Evolutionary conservation across 2,113 vertebrate genomes (phyloP), one percentile per base, ranked within the genome.

Genomic region (Grammomys surdaster): DNA sequence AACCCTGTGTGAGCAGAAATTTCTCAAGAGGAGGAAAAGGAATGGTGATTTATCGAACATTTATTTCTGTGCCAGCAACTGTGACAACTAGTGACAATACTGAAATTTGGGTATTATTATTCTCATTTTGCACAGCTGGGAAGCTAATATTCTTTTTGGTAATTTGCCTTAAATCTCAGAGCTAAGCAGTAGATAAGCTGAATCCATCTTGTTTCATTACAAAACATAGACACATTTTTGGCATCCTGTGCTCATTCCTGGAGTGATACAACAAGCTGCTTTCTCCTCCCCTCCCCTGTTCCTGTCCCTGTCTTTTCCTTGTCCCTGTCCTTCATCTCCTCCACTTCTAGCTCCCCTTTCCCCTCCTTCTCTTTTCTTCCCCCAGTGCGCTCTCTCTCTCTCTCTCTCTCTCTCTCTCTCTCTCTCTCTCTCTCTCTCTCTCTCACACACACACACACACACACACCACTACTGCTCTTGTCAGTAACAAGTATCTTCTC

Each of bases 161-260:
- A 88, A 93, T 69, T 56, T 81, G 36, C 60, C 77, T 70, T 80
- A 93, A 86, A 70, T 46, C 8, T 28, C 12, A 46, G 70, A 89
- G 22, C 11, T 82, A 51, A 28, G 54, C 43, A 28, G 19, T 80
- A 10, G 14, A n/a, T 92, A 63, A 85, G 1, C 24, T 90, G 31
- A 24, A 48, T 73, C 72, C 81, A 13, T 56, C 78, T 24, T 80
- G 33, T 70, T 93, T 95, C 54, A 93, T 46, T 48, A 31, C 19
- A 90, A 95, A 92, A 58, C 22, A 51, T 80, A 91, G 82, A 65
- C 24, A 78, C 54, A 93, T 86, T 70, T 77, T 63, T 43, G 70
- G 17, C 24, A 33, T 28, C 7, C 88, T 5, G 2, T 24, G 28
- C 28, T 67, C 72, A 33, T 60, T 51, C 78, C 65, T 81, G 11